Evolutionary conservation across 2,888 invertebrate genomes (phyloP).

Genomic region (Acholoe squamosa): DNA sequence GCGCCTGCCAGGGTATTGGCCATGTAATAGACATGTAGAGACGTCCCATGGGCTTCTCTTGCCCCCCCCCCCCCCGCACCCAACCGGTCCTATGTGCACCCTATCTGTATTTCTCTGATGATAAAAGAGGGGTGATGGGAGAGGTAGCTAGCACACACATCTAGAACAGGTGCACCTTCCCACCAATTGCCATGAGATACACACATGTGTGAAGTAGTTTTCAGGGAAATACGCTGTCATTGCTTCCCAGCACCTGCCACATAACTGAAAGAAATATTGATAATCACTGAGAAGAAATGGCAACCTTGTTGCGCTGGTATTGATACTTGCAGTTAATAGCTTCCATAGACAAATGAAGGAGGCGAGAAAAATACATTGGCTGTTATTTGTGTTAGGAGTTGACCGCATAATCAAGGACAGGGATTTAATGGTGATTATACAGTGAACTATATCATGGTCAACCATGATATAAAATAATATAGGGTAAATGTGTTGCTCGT

Average conservation of each 20-base stretch:
- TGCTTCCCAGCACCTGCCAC: neutral
- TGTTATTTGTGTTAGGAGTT: no score
- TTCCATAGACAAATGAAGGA: no score
- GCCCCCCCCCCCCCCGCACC: neutral
- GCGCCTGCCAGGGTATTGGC: neutral
- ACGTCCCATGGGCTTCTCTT: neutral
- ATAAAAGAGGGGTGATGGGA: neutral
- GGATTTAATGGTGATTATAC: no score
- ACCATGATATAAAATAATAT: no score
- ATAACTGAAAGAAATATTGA: neutral
- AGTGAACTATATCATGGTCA: no score
- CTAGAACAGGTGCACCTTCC: constrained; percentile 36
- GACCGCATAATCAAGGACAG: no score
- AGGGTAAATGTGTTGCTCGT: no score
- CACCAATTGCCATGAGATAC: neutral
- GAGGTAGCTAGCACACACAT: neutral
- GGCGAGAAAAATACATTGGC: no score
- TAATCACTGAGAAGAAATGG: no score
- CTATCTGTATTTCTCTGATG: neutral
- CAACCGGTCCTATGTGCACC: neutral
- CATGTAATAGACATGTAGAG: neutral
- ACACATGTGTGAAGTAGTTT: constrained; percentile 17
- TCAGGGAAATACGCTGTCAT: neutral
- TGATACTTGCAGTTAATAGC: no score
- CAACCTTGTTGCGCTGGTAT: neutral